Conservation (phyloP, 2,113 vertebrate genomes). For the Odontophorus gujanensis region DNA sequence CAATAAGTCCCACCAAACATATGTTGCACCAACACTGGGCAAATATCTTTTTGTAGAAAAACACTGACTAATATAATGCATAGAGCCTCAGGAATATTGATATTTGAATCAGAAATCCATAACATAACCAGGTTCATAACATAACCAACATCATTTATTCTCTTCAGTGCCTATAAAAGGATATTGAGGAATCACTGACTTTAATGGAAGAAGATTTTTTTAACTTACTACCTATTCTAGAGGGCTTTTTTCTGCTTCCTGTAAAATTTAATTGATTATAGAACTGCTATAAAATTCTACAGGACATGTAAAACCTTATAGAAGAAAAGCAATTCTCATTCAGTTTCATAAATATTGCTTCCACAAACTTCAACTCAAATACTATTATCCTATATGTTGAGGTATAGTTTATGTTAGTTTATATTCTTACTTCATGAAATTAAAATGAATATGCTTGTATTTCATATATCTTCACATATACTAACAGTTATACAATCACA, state of each 20-base stretch:
- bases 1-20: neutral
- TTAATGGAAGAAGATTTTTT: neutral
- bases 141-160: neutral
- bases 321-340: neutral
- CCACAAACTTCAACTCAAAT: neutral
- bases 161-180: neutral
- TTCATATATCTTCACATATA: neutral
- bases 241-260: neutral
- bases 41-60: neutral
- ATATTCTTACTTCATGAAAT: neutral
- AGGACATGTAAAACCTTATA: neutral
- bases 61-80: neutral
- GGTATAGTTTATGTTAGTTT: neutral
- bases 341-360: neutral
- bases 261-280: conserved; percentile 11
- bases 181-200: neutral
- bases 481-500: neutral
- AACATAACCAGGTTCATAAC: neutral
- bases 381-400: neutral
- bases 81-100: neutral
- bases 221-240: neutral
- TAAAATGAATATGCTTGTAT: neutral
- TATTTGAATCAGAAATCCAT: neutral
- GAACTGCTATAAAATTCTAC: conserved; percentile 1
- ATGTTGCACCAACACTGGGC: neutral